Evolutionary conservation across 2,113 vertebrate genomes (phyloP).

Genomic region (Terrapene triunguis): DNA sequence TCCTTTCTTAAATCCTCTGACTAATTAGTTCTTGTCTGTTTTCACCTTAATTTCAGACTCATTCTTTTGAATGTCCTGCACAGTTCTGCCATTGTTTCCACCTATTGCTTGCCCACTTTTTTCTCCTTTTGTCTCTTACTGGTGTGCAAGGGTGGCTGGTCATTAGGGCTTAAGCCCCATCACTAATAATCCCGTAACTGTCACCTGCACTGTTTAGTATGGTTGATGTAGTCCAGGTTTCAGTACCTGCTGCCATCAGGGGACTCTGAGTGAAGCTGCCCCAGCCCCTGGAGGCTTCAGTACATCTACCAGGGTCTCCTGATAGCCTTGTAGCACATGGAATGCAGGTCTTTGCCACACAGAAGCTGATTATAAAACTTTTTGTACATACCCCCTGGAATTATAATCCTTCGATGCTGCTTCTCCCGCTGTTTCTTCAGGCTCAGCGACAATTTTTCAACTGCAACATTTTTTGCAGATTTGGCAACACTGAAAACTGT

Average conservation of each 20-base stretch:
- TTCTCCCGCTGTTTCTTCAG: not conserved
- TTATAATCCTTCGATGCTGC: not conserved
- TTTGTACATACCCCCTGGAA: not conserved
- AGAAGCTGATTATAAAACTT: fast-evolving
- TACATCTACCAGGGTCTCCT: not conserved
- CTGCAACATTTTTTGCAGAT: not conserved
- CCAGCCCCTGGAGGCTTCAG: fast-evolving
- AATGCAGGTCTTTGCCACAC: fast-evolving
- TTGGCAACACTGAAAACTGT: not conserved
- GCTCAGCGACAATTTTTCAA: not conserved
- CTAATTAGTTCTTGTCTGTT: not conserved
- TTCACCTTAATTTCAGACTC: not conserved
- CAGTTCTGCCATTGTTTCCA: not conserved
- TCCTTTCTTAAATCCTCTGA: not conserved
- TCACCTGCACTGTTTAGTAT: not conserved
- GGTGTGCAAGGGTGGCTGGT: not conserved
- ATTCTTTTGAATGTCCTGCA: not conserved
- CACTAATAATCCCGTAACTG: fast-evolving
- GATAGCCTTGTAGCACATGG: not conserved
- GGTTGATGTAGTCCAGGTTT: not conserved
- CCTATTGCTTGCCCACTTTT: not conserved
- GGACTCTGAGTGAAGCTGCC: not conserved
- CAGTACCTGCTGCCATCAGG: fast-evolving
- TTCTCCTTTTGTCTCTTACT: not conserved
- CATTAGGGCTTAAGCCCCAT: not conserved